phyloP scores from a whole-genome alignment of 2,888 invertebrate genomes.

The Lottia gigantea region DNA sequence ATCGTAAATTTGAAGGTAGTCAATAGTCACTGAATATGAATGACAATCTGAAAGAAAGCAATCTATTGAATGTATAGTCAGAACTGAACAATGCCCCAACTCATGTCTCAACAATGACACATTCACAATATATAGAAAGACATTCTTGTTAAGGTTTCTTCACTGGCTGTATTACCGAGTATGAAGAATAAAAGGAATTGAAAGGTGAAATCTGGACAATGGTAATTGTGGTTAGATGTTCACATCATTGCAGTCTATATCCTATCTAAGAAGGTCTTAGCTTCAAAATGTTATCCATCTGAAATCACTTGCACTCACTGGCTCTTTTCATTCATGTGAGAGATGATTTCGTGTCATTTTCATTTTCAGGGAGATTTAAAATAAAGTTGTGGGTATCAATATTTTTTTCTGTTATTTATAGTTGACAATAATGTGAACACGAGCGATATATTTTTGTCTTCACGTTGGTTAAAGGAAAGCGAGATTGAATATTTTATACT shows the following conservation, averaged over 20 bases:
- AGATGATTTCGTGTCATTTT: no score
- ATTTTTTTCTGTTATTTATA: no score
- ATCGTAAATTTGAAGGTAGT: constrained; percentile 17
- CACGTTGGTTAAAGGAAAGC: no score
- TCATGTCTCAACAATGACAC: neutral
- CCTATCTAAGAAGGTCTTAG: no score
- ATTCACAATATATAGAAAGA: constrained; percentile 4
- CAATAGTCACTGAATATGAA: constrained; percentile 10
- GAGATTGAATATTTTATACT: no score
- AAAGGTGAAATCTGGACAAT: neutral
- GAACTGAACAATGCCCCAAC: neutral
- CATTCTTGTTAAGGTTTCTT: neutral
- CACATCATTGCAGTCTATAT: neutral
- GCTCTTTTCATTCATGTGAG: no score
- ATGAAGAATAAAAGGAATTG: neutral
- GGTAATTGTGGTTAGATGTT: neutral
- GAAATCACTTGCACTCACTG: no score
- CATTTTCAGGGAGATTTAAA: no score
- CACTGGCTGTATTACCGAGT: neutral
- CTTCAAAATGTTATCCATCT: no score
- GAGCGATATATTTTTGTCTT: no score
- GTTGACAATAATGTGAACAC: no score
- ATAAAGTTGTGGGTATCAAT: no score
- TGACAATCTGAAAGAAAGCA: neutral
- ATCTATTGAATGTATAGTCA: neutral